Base-by-base conservation (phyloP, 2,888 invertebrate genomes). In the Harpalus rubripes region DNA sequence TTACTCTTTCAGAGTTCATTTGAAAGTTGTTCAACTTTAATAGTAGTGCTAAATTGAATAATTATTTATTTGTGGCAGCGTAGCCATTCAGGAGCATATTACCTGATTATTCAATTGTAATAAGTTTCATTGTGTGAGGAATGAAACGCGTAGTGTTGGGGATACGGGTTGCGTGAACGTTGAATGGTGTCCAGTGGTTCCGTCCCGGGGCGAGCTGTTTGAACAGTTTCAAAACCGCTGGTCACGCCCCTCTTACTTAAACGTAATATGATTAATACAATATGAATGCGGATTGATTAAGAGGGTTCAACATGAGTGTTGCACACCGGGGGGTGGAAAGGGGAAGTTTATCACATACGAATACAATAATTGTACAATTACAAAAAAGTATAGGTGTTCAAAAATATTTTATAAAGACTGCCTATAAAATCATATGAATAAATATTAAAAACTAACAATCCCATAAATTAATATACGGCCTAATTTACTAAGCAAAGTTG, bases 201-300 rank as follows among this genome's bases (percentile, higher is more conserved):
- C 7, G 63, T 63, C 68, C 68, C 32, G 68, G 63, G 82, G 68
- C n/a, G 82, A 68, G 26, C 16, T 72, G 16, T 82, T 68, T 82
- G 72, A 58, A 82, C 82, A 85, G 79, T 85, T 86, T 85, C 80
- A 81, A 81, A 85, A 81, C 86, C 81, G 84, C 82, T 85, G 85
- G 84, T 85, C 86, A 87, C 87, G 86, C 86, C 89, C 88, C 88
- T 88, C 88, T 89, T 88, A 88, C 87, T 88, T 88, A 78, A 87
- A 87, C 88, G 87, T 89, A 89, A 89, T 89, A 88, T 89, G 89
- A 89, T 89, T 89, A 89, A 89, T 89, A 88, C 88, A 87, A 87
- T 88, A 88, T 89, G 89, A 89, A 89, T 89, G 88, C 87, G 88
- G 88, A 89, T 89, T 89, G 89, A 89, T 89, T 89, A 89, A 89